Evolutionary conservation across 2,113 vertebrate species (phyloP).

Genomic region (Australoheros scitulus): DNA sequence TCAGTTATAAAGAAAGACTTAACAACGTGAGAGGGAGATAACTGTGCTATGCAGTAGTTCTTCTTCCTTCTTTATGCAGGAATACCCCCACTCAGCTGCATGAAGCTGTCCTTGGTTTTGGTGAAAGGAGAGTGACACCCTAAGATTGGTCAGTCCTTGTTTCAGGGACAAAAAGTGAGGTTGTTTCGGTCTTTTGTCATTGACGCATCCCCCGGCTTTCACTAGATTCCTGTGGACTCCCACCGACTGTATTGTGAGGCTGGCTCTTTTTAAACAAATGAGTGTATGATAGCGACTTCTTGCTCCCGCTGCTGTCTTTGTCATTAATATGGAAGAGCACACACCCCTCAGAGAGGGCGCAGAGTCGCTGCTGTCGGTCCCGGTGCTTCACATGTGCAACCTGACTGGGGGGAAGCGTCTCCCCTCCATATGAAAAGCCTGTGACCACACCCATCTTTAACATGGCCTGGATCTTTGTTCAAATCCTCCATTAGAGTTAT

Average conservation of each 20-base stretch:
- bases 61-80: slow-evolving; percentile 64
- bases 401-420: slow-evolving; percentile 44
- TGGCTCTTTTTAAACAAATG: slow-evolving; percentile 77
- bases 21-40: slow-evolving; percentile 72
- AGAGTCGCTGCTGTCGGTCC: slow-evolving; percentile 62
- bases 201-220: slow-evolving; percentile 66
- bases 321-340: slow-evolving; percentile 79
- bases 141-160: slow-evolving; percentile 69
- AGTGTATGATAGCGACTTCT: slow-evolving; percentile 77
- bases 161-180: slow-evolving; percentile 73
- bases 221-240: slow-evolving; percentile 73
- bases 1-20: slow-evolving; percentile 67
- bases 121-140: slow-evolving; percentile 62
- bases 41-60: slow-evolving; percentile 56
- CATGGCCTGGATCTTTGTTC: slow-evolving; percentile 70
- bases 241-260: slow-evolving; percentile 74
- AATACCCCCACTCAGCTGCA: slow-evolving; percentile 78
- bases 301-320: slow-evolving; percentile 71
- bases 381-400: slow-evolving; percentile 64
- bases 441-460: slow-evolving; percentile 69
- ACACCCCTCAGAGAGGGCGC: slow-evolving; percentile 71
- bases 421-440: slow-evolving; percentile 76
- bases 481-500: slow-evolving; percentile 63
- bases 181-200: slow-evolving; percentile 78
- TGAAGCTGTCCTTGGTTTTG: slow-evolving; percentile 70